Evolutionary conservation across 2,113 vertebrate genomes (phyloP), one percentile per base, ranked within the genome.

Genomic region (Synchiropus splendidus): DNA sequence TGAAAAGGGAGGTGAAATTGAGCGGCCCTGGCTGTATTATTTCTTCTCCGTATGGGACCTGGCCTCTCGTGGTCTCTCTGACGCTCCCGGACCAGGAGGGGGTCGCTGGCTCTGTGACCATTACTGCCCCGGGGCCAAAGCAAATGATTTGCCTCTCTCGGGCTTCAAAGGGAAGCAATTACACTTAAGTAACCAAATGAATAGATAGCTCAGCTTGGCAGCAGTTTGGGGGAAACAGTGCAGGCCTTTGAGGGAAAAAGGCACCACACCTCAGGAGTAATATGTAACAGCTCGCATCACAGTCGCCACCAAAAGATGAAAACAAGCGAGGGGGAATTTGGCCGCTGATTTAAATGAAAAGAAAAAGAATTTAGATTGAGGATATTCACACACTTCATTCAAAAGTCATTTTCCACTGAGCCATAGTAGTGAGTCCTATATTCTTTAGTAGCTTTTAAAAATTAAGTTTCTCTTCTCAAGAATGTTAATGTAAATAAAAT

Each of bases 141-240:
- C 82, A 84, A 87, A 85, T 87, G 73, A 87, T 85, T 87, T 87
- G 85, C 83, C 78, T 85, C 81, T 86, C 82, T 83, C 72, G 85
- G 79, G 79, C 85, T 86, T 88, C 85, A 88, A 88, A 88, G 84
- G 61, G 72, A 69, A 78, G 77, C 85, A 87, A 87, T 88, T 88
- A 87, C 79, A 87, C 83, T 87, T 85, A 87, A 87, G 86, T 84
- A 85, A 86, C 83, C 78, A 83, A 85, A 87, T 87, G 85, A 87
- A 86, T 86, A 85, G 85, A 87, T 81, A 84, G 78, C 79, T 81
- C 82, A 83, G 82, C 81, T 80, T 79, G 82, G 83, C 78, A 78
- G 77, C 74, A 78, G 81, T 83, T 81, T 78, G 64, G 73, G 71
- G 78, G 80, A 79, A 83, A 83, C 83, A 87, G 76, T 79, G 77